Conservation (phyloP, 2,113 vertebrate genomes). For the Plecturocebus donacophilus region DNA sequence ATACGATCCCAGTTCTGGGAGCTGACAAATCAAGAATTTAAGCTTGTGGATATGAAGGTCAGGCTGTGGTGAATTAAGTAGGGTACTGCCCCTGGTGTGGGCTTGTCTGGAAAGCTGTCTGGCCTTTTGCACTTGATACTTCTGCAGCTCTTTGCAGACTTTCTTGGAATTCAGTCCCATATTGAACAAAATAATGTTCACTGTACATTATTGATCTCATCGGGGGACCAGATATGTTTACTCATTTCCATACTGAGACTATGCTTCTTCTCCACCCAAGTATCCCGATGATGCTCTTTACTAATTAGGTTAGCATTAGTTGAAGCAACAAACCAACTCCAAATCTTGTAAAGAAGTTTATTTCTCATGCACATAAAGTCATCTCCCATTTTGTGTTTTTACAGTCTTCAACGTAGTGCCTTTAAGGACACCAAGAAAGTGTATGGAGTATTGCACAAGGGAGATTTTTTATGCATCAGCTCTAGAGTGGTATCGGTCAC, state of each 20-base stretch:
- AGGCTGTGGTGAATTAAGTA: not conserved
- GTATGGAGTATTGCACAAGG: not conserved
- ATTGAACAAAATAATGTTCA: not conserved
- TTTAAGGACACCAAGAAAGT: not conserved
- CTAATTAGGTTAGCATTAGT: not conserved
- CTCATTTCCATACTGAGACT: not conserved
- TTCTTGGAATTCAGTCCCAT: not conserved
- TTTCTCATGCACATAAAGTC: not conserved
- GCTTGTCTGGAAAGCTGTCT: not conserved
- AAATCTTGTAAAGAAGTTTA: not conserved
- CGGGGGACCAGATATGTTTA: not conserved
- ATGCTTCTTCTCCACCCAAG: not conserved
- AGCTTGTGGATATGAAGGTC: not conserved
- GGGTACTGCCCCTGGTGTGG: not conserved
- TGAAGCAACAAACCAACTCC: not conserved
- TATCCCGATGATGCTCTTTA: not conserved
- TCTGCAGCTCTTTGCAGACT: not conserved
- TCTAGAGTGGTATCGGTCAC: no score
- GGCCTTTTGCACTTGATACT: not conserved
- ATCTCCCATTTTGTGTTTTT: not conserved
- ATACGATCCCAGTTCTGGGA: not conserved
- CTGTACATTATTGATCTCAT: not conserved
- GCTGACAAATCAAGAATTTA: not conserved
- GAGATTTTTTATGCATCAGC: not conserved
- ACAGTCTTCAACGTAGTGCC: not conserved